Percentiles rank a stretch among this genome's conserved stretches.
These are phyloP conservation scores for Parapsyche elsis DNA, from an alignment of 1,140 invertebrate genomes.

Conservation along the genomic window DNA sequence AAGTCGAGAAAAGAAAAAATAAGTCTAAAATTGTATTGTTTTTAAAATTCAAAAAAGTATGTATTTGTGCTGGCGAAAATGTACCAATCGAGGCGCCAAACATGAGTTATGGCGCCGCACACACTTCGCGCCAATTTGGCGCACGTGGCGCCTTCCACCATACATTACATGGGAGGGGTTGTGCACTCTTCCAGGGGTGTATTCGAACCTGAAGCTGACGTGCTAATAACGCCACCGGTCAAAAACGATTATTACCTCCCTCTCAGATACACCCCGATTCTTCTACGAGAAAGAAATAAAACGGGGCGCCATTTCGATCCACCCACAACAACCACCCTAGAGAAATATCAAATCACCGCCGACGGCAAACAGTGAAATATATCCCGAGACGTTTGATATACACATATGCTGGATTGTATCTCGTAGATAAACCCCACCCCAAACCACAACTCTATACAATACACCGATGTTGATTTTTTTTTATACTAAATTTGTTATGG, in stretches of 20 bases:
- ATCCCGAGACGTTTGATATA: too few relatives aligned
- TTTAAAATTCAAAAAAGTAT: too few relatives aligned
- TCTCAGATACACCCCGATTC: background rate
- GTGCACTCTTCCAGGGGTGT: background rate
- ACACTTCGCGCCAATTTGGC: constrained; percentile 51
- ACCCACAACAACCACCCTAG: background rate
- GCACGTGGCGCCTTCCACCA: constrained; percentile 50
- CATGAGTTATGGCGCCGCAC: constrained; percentile 52
- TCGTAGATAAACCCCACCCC: too few relatives aligned
- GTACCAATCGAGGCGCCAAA: background rate
- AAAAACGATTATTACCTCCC: constrained; percentile 41
- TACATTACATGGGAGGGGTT: constrained; percentile 42
- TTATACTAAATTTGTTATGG: too few relatives aligned
- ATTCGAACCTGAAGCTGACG: constrained; percentile 34
- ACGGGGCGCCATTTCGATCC: background rate
- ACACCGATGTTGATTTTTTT: too few relatives aligned
- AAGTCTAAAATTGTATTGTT: too few relatives aligned
- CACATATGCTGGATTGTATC: too few relatives aligned
- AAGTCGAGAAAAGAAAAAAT: too few relatives aligned
- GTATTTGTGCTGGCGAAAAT: too few relatives aligned
- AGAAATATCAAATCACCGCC: background rate
- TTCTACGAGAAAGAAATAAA: background rate
- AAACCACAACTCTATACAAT: too few relatives aligned
- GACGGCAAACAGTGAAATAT: background rate
- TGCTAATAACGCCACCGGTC: constrained; percentile 43